A percentile compares a stretch with the other conserved stretches of the same genome.
Conservation (phyloP, 2,888 invertebrate genomes). For the Lasioglossum pauxillum region DNA sequence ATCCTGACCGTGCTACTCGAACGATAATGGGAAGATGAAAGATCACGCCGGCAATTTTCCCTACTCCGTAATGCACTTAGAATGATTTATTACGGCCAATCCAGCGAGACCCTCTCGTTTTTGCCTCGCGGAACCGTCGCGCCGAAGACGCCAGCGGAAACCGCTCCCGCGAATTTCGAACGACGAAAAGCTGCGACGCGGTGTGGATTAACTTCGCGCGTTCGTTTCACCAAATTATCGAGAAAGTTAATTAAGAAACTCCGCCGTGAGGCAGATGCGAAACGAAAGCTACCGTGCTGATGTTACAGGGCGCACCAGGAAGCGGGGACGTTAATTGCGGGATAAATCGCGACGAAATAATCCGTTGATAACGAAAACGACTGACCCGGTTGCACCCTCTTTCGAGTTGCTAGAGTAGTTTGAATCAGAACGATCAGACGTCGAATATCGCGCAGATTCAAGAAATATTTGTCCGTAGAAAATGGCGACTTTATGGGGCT, state of each 20-base stretch:
- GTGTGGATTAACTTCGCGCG: neutral
- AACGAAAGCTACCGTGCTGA: slow-evolving; percentile 25
- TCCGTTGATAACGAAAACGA: neutral
- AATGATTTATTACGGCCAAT: slow-evolving; percentile 45
- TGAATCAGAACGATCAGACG: neutral
- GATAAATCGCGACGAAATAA: neutral
- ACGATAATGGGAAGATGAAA: slow-evolving; percentile 63
- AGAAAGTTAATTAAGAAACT: slow-evolving; percentile 35
- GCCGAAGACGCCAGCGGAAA: neutral
- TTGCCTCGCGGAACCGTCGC: neutral
- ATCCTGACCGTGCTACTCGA: slow-evolving; percentile 58
- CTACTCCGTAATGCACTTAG: slow-evolving; percentile 34
- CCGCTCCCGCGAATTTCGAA: neutral
- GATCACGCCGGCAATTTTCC: slow-evolving; percentile 62
- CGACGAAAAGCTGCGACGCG: slow-evolving; percentile 10
- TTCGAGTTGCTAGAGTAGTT: neutral
- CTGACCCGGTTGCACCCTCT: neutral
- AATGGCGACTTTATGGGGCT: neutral
- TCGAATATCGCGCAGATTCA: neutral
- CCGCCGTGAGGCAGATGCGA: neutral
- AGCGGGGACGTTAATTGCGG: neutral
- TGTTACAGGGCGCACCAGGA: neutral
- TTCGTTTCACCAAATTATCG: slow-evolving; percentile 26
- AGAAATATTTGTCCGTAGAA: neutral
- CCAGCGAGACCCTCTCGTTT: slow-evolving; percentile 13